Base-by-base conservation (phyloP, 2,113 vertebrate genomes). In the Oreochromis niloticus region DNA sequence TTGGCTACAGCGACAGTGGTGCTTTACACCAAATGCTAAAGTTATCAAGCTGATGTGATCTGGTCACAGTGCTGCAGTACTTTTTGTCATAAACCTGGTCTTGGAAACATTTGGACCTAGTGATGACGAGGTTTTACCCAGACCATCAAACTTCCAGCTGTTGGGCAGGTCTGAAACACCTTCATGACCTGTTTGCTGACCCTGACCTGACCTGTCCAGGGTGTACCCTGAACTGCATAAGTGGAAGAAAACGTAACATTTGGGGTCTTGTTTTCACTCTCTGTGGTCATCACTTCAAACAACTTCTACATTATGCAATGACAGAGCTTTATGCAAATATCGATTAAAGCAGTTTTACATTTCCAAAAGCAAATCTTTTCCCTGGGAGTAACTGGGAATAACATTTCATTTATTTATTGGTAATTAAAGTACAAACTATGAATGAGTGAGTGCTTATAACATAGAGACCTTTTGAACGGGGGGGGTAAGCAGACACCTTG, bases 401-500 rank as follows among this genome's bases (percentile, higher is more conserved):
- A 17, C 5, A 61, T 17, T 0, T 61, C 8, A 61, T 61, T 0
- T 17, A 61, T 32, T 61, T 32, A 61, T 61, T 61, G 57, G 17
- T 61, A 17, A 32, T 61, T 27, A 61, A 32, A 61, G 0, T 61
- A 0, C 14, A 32, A 61, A 61, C 14, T 17, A 61, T 61, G 14
- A 61, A 61, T 61, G 8, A 71, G 22, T 24, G 22, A 56, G 6
- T 11, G 4, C n/a, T 43, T 12, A 57, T 46, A 2, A 7, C 9
- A 52, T n/a, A 84, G 93, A 84, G 36, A 95, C 95, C 94, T 94
- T 17, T 11, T 52, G 12, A 10, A 17, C 6, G 83, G 48, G 30
- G 34, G 50, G 6, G 85, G 19, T 78, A 71, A 46, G 97, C 88
- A 0, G 96, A 52, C 1, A 98, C 97, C 34, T 91, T 95, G 83